Evolutionary conservation across 2,113 vertebrate genomes (phyloP).

Genomic region (Paradisaea rubra): DNA sequence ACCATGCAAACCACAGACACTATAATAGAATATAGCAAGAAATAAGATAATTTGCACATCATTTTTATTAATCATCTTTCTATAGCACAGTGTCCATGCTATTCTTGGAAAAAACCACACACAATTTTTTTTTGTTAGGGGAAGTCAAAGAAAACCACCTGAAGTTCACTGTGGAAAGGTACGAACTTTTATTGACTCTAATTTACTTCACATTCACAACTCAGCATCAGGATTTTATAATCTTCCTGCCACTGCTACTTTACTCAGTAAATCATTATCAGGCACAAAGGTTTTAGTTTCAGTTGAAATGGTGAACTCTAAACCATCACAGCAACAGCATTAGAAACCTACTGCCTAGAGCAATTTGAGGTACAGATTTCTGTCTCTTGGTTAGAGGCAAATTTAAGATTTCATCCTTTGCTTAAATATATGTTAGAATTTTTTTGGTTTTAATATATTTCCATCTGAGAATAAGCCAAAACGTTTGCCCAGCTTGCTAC

Average conservation of each 20-base stretch:
- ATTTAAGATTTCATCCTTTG: not conserved
- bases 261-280: conserved; percentile 33
- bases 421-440: conserved; percentile 19
- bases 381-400: conserved; percentile 27
- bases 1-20: not conserved
- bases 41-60: not conserved
- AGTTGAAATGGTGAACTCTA: conserved; percentile 25
- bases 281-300: conserved; percentile 67
- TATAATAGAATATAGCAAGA: not conserved
- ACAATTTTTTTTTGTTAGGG: not conserved
- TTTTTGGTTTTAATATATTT: conserved; percentile 54
- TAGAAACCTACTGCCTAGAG: conserved; percentile 28
- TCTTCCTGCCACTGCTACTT: conserved; percentile 25
- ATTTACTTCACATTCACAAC: conserved; percentile 64
- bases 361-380: conserved; percentile 5
- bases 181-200: conserved; percentile 60
- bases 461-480: conserved; percentile 28
- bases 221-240: conserved; percentile 8
- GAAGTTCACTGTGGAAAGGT: not conserved
- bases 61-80: not conserved
- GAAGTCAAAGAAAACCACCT: not conserved
- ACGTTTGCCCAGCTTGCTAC: not conserved
- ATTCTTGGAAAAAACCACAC: not conserved
- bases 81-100: not conserved
- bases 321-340: conserved; percentile 27